Base-by-base conservation (phyloP, 2,797 vertebrate species). In the Silurus aristotelis region DNA sequence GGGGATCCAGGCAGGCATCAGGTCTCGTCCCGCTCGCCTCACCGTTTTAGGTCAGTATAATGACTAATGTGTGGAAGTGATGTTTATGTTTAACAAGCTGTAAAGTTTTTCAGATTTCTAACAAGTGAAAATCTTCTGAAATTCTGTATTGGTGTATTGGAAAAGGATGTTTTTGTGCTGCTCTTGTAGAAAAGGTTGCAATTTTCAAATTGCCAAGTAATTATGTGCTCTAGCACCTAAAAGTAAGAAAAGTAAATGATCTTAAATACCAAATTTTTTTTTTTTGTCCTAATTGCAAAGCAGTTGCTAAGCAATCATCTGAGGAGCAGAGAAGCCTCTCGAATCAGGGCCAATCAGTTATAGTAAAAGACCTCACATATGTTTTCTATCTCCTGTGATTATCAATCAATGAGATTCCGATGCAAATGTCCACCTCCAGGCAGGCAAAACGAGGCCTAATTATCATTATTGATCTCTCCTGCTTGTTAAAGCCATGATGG, bases 1-100 rank as follows among this genome's bases (percentile, higher is more conserved):
- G 90, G 97, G 96, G 87, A 98, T 97, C 87, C 97, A 98, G 72
- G 97, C 95, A 0, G 97, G 96, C 82, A 96, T 97, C 88, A 93
- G 97, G 64, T 97, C 97, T 60, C 89, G 95, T 68, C 96, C 96
- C 0, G 97, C 97, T 22, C 94, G 96, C 1, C 95, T 98, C 89
- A 98, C 97, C 0, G 97, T 98, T 15, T 93, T 97, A 0, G 96
- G 97, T 98, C 91, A 95, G 96, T 88, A 67, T 55, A 25, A 80
- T 52, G 22, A 27, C 38, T 12, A 3, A 27, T 27, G n/a, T 48
- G 22, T 2, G 25, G 60, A 8, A n/a, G 31, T 10, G 60, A 63
- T 22, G 60, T 63, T 46, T 60, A 38, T 1, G 8, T 77, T 55
- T 31, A 73, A 48, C 10, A n/a, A 22, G 10, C 12, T 19, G 22